Percentiles rank a stretch among this genome's conserved stretches.
These are phyloP conservation scores for Morelia viridis DNA, from an alignment of 2,797 vertebrate species.

Conservation along the genomic window DNA sequence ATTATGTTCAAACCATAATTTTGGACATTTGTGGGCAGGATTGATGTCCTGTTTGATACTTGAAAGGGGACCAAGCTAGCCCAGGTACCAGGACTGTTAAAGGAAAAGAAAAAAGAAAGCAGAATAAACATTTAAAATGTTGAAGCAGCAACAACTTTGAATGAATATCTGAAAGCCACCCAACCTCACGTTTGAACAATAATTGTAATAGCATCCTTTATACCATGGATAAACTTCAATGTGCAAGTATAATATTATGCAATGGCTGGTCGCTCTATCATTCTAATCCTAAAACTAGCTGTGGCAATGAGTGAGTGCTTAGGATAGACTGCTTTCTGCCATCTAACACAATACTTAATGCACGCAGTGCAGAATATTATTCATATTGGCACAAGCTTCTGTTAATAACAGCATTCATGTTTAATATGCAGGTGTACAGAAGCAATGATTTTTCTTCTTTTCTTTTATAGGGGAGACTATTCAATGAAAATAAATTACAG, in stretches of 20 bases:
- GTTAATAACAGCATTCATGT: conserved; percentile 37
- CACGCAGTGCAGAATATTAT: background rate
- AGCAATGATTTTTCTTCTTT: background rate
- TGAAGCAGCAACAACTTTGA: conserved; percentile 12
- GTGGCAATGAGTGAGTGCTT: background rate
- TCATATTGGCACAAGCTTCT: conserved; percentile 5
- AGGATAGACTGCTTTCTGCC: background rate
- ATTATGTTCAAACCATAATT: conserved; percentile 99
- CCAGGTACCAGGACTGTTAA: conserved; percentile 99
- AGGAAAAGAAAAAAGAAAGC: conserved; percentile 54
- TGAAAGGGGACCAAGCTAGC: conserved; percentile 99
- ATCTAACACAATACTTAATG: background rate
- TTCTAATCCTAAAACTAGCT: background rate
- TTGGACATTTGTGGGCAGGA: conserved; percentile 99
- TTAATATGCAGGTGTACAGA: conserved; percentile 8
- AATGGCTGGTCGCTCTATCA: background rate
- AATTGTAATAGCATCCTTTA: conserved; percentile 25
- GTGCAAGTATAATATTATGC: background rate
- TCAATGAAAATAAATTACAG: conserved; percentile 54
- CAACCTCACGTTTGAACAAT: background rate
- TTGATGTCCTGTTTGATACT: conserved; percentile 99
- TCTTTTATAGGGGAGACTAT: conserved; percentile 20
- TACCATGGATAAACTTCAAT: conserved; percentile 38
- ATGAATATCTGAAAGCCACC: conserved; percentile 11
- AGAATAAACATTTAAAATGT: conserved; percentile 61